Evolutionary conservation across 2,797 vertebrate genomes (phyloP).

Genomic region (Smutsia temminckii): DNA sequence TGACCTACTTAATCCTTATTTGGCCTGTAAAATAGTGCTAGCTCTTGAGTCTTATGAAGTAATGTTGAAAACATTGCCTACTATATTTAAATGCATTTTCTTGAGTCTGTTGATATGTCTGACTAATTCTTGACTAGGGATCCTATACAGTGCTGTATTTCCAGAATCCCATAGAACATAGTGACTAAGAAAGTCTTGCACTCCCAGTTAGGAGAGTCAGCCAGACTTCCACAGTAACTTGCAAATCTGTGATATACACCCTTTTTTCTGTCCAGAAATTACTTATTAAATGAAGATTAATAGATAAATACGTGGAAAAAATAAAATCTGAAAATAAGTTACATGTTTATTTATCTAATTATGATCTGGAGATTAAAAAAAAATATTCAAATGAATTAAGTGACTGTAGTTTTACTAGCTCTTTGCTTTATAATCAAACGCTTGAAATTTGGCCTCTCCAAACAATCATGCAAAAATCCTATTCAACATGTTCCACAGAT

Average conservation of each 20-base stretch:
- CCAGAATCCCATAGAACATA: background rate
- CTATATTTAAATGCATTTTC: background rate
- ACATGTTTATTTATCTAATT: constrained; percentile 29
- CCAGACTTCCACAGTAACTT: background rate
- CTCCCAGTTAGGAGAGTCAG: background rate
- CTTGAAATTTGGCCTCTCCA: constrained; percentile 11
- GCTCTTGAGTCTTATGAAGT: constrained; percentile 2
- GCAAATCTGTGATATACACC: background rate
- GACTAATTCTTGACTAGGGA: background rate
- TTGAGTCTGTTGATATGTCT: background rate
- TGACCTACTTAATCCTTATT: background rate
- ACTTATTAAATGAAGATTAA: constrained; percentile 4
- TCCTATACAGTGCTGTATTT: background rate
- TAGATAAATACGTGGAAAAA: background rate
- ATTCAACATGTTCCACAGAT: background rate
- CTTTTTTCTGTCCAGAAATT: background rate
- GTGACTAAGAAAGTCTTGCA: background rate
- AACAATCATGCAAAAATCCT: background rate
- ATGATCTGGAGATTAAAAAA: constrained; percentile 27
- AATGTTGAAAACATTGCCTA: background rate
- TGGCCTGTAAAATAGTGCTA: background rate
- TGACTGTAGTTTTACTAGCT: constrained; percentile 22
- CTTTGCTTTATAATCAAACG: constrained; percentile 12
- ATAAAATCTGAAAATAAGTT: background rate
- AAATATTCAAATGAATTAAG: background rate